Evolutionary conservation across 1,140 invertebrate genomes (phyloP).

Genomic region (Drosophila rufa): DNA sequence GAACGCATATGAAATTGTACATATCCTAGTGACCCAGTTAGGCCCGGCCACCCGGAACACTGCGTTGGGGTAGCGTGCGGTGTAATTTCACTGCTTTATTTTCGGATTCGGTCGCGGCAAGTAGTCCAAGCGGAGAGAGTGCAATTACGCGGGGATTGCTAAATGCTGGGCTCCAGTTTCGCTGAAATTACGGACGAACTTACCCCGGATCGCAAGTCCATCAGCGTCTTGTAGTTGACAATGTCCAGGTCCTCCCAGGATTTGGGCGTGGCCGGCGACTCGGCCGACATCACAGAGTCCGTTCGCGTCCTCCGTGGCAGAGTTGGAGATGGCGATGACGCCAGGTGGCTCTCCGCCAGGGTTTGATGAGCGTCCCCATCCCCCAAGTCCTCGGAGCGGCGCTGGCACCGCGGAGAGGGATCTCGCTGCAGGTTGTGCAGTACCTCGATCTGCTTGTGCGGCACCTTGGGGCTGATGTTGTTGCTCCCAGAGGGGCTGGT

Average conservation of each 20-base stretch:
- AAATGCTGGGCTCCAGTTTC: constrained; percentile 32
- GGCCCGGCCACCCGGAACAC: constrained; percentile 8
- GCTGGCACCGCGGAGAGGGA: constrained; percentile 85
- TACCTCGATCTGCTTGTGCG: constrained; percentile 88
- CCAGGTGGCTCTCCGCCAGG: not conserved
- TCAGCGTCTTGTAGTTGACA: constrained; percentile 86
- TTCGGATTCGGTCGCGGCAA: constrained; percentile 11
- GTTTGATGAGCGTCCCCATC: not conserved
- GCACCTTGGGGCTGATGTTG: constrained; percentile 85
- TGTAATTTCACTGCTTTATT: constrained; percentile 47
- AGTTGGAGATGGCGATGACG: constrained; percentile 15
- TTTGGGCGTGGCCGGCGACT: constrained; percentile 56
- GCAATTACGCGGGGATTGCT: constrained; percentile 37
- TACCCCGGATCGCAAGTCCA: constrained; percentile 87
- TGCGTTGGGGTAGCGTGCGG: constrained; percentile 52
- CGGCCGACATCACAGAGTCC: constrained; percentile 7
- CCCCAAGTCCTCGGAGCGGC: constrained; percentile 26
- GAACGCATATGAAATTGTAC: constrained; percentile 76
- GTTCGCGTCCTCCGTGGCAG: constrained; percentile 2
- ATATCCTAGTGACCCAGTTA: constrained; percentile 81
- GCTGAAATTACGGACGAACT: constrained; percentile 59
- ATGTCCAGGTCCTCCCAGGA: constrained; percentile 86
- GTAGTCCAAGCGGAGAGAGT: constrained; percentile 1
- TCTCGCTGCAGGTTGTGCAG: constrained; percentile 87
- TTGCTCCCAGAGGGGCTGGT: constrained; percentile 85